phyloP scores from a whole-genome alignment of 2,888 invertebrate genomes.

The Euproctis similis region DNA sequence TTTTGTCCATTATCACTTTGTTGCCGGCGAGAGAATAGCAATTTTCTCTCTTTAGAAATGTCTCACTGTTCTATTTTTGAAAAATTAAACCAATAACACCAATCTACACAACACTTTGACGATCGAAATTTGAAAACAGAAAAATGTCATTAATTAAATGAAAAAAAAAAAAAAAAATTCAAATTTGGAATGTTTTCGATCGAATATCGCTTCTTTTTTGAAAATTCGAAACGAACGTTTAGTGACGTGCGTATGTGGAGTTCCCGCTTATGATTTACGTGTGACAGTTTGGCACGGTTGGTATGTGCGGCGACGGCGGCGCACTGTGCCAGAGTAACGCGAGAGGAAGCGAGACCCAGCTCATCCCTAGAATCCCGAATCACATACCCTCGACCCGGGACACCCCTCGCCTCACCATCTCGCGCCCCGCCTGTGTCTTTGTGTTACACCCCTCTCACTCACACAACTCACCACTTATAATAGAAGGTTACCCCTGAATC shows the following conservation, averaged over 20 bases:
- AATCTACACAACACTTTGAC: slow-evolving; percentile 7
- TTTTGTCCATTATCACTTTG: slow-evolving; percentile 19
- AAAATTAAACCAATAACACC: slow-evolving; percentile 1
- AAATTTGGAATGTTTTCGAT: slow-evolving; percentile 3
- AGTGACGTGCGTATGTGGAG: slow-evolving; percentile 28
- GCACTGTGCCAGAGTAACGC: slow-evolving; percentile 66
- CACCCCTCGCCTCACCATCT: slow-evolving; percentile 42
- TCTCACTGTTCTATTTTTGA: slow-evolving; percentile 4
- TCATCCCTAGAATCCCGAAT: slow-evolving; percentile 77
- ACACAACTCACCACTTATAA: slow-evolving; percentile 48
- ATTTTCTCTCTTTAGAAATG: slow-evolving; percentile 12
- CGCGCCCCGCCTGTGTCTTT: slow-evolving; percentile 56
- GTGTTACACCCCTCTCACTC: slow-evolving; percentile 67
- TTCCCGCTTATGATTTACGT: slow-evolving; percentile 28
- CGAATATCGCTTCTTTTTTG: no score
- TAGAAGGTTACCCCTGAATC: slow-evolving; percentile 57
- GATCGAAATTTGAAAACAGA: no score
- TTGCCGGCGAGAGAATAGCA: slow-evolving; percentile 3
- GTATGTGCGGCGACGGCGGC: slow-evolving; percentile 62
- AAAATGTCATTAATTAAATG: no score
- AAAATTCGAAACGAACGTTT: no score
- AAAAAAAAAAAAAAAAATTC: background rate
- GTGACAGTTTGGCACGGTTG: slow-evolving; percentile 35
- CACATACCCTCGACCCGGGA: slow-evolving; percentile 69
- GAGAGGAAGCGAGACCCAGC: slow-evolving; percentile 71